Base-by-base conservation (phyloP, 2,797 vertebrate species). In the Hapalemur alaotrensis region DNA sequence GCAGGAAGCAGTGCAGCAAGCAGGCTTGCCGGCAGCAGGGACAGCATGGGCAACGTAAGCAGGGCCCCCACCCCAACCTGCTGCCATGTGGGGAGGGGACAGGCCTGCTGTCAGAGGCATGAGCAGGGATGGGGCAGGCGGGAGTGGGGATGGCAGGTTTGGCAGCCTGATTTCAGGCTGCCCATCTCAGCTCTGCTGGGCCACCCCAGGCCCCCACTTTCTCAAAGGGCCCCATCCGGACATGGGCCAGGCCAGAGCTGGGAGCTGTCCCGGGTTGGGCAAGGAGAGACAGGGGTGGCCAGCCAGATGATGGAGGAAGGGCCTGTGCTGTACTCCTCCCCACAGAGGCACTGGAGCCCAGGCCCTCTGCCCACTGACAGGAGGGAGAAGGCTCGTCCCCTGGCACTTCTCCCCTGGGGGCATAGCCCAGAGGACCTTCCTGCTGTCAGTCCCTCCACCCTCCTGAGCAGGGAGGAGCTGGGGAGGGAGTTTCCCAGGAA, bases 1-100 rank as follows among this genome's bases (percentile, higher is more conserved):
- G 94, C 76, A 80, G 96, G 52, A 96, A 89, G 84, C 96, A 63
- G 84, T 50, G 1, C 25, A 87, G 70, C 23, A 0, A 72, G 84
- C 93, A 0, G 90, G 88, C 73, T 80, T 59, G 87, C 92, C 35
- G 46, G 93, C 89, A 73, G 76, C 94, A 65, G 89, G 79, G 82
- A 91, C 90, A 50, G n/a, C 93, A 98, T 98, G 98, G 98, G 98
- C 90, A 98, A 98, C 0, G 98, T 98, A 98, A 98, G 98, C 84
- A 25, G 73, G 69, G 52, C 80, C 91, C 97, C 96, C 11, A 22
- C 7, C 86, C 91, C 87, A 80, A 70, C 54, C 84, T 25, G 1
- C 30, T 17, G 59, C 73, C 86, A 4, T 4, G 38, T 17, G 1
- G 1, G 92, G 63, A 76, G 79, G 78, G 78, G 57, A 20, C 87